Evolutionary conservation across 2,888 invertebrate species (phyloP).

Genomic region (Amiota mariae): DNA sequence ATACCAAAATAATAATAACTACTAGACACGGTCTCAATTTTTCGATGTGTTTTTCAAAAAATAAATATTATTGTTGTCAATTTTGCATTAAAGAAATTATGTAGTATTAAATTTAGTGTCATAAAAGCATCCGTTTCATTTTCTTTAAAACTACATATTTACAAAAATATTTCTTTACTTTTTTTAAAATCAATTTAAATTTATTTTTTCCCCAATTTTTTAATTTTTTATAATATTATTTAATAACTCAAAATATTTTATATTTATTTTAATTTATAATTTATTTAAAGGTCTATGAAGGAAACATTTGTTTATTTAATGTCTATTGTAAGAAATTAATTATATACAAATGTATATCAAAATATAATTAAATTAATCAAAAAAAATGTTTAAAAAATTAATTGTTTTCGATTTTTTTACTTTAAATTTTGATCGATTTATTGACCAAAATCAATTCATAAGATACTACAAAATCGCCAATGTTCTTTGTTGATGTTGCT

Average conservation of each 20-base stretch:
- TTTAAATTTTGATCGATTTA: slow-evolving; percentile 37
- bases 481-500: background rate
- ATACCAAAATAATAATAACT: slow-evolving; percentile 38
- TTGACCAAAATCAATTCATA: no score
- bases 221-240: slow-evolving; percentile 18
- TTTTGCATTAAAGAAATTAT: slow-evolving; percentile 41
- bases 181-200: slow-evolving; percentile 21
- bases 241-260: slow-evolving; percentile 19
- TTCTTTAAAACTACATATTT: no score
- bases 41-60: no score
- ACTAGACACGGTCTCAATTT: slow-evolving; percentile 12
- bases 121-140: slow-evolving; percentile 47
- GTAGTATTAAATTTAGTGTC: slow-evolving; percentile 73
- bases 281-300: no score
- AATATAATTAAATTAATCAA: no score
- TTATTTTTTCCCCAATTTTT: slow-evolving; percentile 1
- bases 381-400: background rate
- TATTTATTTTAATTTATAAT: slow-evolving; percentile 16
- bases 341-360: no score
- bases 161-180: no score
- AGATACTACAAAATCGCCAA: slow-evolving; percentile 39
- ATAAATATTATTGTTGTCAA: slow-evolving; percentile 42
- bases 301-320: no score
- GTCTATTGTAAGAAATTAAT: no score
- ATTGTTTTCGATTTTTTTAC: slow-evolving; percentile 43